Evolutionary conservation across 2,888 invertebrate species (phyloP).

Genomic region (Panzeria rudis): DNA sequence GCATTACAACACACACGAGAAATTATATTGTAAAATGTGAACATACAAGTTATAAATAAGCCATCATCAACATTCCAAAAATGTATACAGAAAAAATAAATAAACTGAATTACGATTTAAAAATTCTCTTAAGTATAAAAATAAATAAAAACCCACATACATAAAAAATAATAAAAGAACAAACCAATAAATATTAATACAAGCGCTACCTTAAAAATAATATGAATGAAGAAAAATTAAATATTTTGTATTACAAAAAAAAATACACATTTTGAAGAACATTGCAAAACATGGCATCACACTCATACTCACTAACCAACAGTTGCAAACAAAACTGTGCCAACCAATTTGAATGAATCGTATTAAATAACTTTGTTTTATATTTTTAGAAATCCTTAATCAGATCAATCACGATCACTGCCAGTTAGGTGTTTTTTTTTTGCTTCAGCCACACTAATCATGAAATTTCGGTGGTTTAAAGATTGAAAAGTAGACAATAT

Average conservation of each 20-base stretch:
- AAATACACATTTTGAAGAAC: background rate
- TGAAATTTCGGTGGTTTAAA: too few relatives aligned
- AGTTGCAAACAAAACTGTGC: slow-evolving; percentile 24
- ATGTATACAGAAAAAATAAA: background rate
- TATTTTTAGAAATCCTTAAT: background rate
- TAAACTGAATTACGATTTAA: background rate
- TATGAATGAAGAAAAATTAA: background rate
- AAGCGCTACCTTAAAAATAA: slow-evolving; percentile 54
- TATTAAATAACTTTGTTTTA: background rate
- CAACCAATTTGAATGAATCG: background rate
- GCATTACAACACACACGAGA: background rate
- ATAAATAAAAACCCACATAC: slow-evolving; percentile 7
- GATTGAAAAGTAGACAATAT: too few relatives aligned
- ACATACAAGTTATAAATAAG: background rate
- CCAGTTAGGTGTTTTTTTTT: slow-evolving; percentile 24
- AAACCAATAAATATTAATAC: slow-evolving; percentile 57
- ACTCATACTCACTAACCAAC: background rate
- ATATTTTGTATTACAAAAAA: background rate
- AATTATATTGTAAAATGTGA: background rate
- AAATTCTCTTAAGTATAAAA: slow-evolving; percentile 1
- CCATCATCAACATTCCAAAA: background rate
- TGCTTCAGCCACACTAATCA: too few relatives aligned
- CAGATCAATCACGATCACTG: slow-evolving; percentile 34
- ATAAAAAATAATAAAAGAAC: slow-evolving; percentile 8
- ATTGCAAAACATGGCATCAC: background rate